Evolutionary conservation across 2,888 invertebrate species (phyloP).

Genomic region (Psococerastis gibbosa): DNA sequence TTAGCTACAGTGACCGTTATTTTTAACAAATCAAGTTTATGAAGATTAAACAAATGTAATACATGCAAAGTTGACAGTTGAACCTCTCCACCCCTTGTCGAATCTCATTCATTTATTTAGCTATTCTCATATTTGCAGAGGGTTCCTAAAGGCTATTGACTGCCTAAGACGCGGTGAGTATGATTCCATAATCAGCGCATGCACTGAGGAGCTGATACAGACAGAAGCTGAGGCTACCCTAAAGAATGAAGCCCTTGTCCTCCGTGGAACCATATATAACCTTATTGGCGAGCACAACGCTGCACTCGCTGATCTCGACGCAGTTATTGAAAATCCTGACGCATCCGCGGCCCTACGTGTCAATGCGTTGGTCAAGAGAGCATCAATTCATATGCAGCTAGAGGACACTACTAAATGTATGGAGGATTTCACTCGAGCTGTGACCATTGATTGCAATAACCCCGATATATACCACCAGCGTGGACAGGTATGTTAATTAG

Average conservation of each 20-base stretch:
- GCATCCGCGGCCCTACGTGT: slow-evolving; percentile 39
- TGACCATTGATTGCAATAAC: slow-evolving; percentile 54
- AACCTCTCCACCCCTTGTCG: no score
- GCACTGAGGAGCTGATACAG: slow-evolving; percentile 55
- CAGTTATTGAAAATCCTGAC: slow-evolving; percentile 44
- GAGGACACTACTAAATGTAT: slow-evolving; percentile 52
- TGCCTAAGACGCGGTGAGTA: slow-evolving; percentile 51
- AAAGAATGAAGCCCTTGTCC: slow-evolving; percentile 50
- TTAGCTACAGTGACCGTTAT: no score
- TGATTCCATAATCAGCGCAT: slow-evolving; percentile 57
- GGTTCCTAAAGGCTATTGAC: slow-evolving; percentile 50
- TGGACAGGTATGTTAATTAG: slow-evolving; percentile 38
- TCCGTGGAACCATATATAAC: slow-evolving; percentile 69
- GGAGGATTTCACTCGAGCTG: slow-evolving; percentile 60
- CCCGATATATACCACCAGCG: slow-evolving; percentile 85
- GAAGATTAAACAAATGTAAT: no score
- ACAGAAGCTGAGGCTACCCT: slow-evolving; percentile 38
- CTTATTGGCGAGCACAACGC: slow-evolving; percentile 55
- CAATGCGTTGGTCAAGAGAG: slow-evolving; percentile 76
- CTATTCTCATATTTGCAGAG: no score
- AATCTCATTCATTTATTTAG: no score
- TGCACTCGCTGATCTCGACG: slow-evolving; percentile 50
- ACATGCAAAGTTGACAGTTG: no score
- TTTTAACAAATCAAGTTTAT: no score
- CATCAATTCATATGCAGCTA: slow-evolving; percentile 63